Conservation (phyloP, 2,888 invertebrate genomes). For the Noctua janthina region DNA sequence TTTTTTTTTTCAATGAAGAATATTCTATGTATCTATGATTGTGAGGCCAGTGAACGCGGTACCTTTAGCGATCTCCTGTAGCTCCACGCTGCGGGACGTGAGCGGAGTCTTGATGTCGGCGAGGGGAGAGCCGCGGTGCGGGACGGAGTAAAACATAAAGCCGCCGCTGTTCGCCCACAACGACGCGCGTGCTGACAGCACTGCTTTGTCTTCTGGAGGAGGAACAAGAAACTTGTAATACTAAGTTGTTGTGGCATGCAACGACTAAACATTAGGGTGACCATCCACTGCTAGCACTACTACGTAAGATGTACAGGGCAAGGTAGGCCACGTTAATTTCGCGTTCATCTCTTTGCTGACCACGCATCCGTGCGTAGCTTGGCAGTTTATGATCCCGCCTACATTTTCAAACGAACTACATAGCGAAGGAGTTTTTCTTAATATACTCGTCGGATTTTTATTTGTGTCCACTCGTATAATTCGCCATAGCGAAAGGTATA, state of each 20-base stretch:
- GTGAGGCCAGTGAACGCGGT: constrained; percentile 28
- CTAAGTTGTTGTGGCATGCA: neutral
- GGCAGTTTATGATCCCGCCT: neutral
- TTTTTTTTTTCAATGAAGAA: neutral
- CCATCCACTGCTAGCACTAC: neutral
- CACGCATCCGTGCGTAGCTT: neutral
- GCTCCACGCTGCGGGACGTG: constrained; percentile 94
- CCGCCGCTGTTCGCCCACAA: constrained; percentile 91
- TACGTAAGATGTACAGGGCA: neutral
- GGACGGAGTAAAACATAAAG: constrained; percentile 96
- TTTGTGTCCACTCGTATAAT: neutral
- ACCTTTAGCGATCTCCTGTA: constrained; percentile 95
- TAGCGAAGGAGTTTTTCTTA: neutral
- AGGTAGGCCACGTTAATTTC: neutral
- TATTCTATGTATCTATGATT: neutral
- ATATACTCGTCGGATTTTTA: neutral
- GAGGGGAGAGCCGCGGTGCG: constrained; percentile 95
- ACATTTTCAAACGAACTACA: neutral
- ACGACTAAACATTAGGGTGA: neutral
- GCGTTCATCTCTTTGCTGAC: neutral
- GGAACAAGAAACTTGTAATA: neutral
- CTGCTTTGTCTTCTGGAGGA: constrained; percentile 52
- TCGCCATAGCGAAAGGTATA: neutral
- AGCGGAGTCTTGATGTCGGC: constrained; percentile 94
- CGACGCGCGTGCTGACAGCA: constrained; percentile 68